Conservation (phyloP, 1,140 invertebrate species). For the Matsumurasca onukii region DNA sequence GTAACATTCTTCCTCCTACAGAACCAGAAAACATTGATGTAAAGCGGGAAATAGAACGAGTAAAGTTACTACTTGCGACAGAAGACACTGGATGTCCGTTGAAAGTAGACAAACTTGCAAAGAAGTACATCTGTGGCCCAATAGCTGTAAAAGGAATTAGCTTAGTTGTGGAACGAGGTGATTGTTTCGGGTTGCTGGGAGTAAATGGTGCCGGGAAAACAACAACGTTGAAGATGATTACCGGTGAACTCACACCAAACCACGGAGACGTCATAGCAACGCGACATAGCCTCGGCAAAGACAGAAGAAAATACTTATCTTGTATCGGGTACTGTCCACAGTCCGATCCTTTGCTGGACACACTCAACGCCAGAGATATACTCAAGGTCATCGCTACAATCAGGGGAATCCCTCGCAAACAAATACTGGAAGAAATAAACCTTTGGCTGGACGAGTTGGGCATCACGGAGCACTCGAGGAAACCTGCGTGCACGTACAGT, state of each 20-base stretch:
- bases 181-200: slow-evolving; percentile 91
- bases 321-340: slow-evolving; percentile 82
- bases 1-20: not conserved
- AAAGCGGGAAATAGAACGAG: not conserved
- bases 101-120: slow-evolving; percentile 37
- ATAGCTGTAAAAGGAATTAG: slow-evolving; percentile 71
- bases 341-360: slow-evolving; percentile 81
- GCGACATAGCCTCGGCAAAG: not conserved
- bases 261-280: slow-evolving; percentile 34
- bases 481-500: slow-evolving; percentile 77
- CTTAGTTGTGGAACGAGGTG: slow-evolving; percentile 64
- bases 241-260: slow-evolving; percentile 54
- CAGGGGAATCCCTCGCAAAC: slow-evolving; percentile 68
- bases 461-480: slow-evolving; percentile 78
- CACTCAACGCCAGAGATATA: slow-evolving; percentile 83
- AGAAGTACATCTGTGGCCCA: slow-evolving; percentile 36
- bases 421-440: slow-evolving; percentile 63
- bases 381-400: slow-evolving; percentile 78
- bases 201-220: slow-evolving; percentile 87
- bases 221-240: slow-evolving; percentile 87
- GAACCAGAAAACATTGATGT: not conserved
- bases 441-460: slow-evolving; percentile 73
- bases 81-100: not conserved
- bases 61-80: not conserved
- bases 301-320: not conserved